Evolutionary conservation across 1,140 invertebrate species (phyloP).

Genomic region (Nixonia krombeini): DNA sequence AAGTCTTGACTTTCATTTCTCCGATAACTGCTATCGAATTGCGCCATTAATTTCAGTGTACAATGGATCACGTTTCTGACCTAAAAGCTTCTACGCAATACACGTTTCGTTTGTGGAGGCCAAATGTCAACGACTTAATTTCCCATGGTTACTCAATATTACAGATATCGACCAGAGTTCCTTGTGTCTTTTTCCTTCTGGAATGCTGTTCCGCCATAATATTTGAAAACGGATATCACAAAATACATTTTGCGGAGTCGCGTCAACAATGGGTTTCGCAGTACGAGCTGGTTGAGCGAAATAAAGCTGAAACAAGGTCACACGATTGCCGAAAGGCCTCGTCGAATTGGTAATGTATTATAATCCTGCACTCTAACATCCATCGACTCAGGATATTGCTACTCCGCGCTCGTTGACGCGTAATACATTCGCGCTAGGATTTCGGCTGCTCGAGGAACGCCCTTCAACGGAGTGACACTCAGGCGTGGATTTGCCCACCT

Average conservation of each 20-base stretch:
- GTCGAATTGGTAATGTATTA: slow-evolving; percentile 72
- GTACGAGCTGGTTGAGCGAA: slow-evolving; percentile 33
- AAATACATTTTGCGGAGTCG: neutral
- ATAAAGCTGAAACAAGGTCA: slow-evolving; percentile 63
- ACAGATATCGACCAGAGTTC: too few relatives aligned
- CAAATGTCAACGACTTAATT: too few relatives aligned
- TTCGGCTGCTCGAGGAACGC: slow-evolving; percentile 53
- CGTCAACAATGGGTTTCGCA: neutral
- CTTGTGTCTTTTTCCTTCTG: too few relatives aligned
- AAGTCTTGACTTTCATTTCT: neutral
- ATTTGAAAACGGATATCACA: too few relatives aligned
- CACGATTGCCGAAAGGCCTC: slow-evolving; percentile 55
- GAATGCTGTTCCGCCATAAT: too few relatives aligned
- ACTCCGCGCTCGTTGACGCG: slow-evolving; percentile 70
- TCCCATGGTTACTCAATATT: too few relatives aligned
- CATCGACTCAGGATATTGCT: slow-evolving; percentile 70
- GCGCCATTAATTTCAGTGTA: neutral
- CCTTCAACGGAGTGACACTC: slow-evolving; percentile 31
- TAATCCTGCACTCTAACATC: slow-evolving; percentile 66
- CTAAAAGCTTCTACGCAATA: slow-evolving; percentile 1
- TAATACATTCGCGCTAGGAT: slow-evolving; percentile 70
- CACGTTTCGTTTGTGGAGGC: neutral
- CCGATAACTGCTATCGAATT: neutral
- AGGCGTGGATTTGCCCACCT: slow-evolving; percentile 4
- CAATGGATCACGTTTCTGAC: slow-evolving; percentile 1